Percentiles rank a stretch among this genome's conserved stretches.
These are phyloP conservation scores for Epizoanthus fatuus DNA, from an alignment of 92 coral and sea anemone genomes.

Conservation along the genomic window DNA sequence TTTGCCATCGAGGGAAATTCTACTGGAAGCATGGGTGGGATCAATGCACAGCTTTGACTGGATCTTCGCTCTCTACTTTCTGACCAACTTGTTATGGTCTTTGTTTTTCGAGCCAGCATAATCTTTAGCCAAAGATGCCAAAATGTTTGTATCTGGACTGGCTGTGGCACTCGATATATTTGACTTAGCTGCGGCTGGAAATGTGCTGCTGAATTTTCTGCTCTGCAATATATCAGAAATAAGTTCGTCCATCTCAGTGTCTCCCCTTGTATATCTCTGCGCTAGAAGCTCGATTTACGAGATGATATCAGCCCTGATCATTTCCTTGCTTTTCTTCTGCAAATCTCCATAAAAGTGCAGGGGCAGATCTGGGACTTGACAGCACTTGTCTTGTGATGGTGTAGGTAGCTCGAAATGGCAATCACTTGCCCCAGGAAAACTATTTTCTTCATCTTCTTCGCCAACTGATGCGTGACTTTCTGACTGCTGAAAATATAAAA, in stretches of 20 bases:
- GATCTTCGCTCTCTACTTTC: background rate
- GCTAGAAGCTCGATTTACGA: background rate
- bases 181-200: too few species aligned
- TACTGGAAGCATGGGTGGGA: background rate
- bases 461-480: too few species aligned
- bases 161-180: too few species aligned
- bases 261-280: background rate
- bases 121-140: background rate
- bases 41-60: background rate
- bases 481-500: too few species aligned
- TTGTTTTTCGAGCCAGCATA: constrained; percentile 10
- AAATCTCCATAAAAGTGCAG: background rate
- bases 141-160: background rate
- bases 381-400: too few species aligned
- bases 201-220: too few species aligned
- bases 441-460: too few species aligned
- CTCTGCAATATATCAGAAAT: background rate
- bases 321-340: background rate
- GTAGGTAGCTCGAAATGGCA: too few species aligned
- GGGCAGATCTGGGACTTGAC: background rate
- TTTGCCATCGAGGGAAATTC: background rate
- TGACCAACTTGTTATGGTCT: background rate
- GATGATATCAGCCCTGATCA: constrained; percentile 2
- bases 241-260: background rate
- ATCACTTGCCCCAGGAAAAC: background rate